Evolutionary conservation across 1,140 invertebrate species (phyloP), one percentile per base, ranked within the genome.

Genomic region (Drosophila erecta): DNA sequence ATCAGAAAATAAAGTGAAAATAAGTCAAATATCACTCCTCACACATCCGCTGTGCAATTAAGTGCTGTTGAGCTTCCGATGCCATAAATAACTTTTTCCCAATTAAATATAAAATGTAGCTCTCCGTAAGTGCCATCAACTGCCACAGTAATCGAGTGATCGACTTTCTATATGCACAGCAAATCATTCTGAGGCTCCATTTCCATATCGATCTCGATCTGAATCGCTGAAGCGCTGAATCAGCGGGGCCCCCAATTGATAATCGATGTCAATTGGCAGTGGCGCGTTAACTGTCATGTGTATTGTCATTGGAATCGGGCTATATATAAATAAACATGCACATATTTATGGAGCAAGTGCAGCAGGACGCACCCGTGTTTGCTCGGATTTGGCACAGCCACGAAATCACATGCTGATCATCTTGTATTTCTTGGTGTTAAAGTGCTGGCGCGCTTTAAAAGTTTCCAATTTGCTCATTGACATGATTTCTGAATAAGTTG

Each of bases 381-480:
- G 4, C 24, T 20, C 15, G 4, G 49, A 33, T 51, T 35, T 35
- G 49, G 49, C 49, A 51, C 17, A 17, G 17, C 17, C 49, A 35
- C 49, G 15, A 17, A 51, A 12, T 33, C 47, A 33, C 27, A 33
- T n/a, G 11, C 15, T 15, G 30, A 51, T 49, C 24, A 14, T n/a
- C 11, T 14, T 47, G 22, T 30, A 4, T 22, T 33, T n/a, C 17
- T n/a, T 20, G 1, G 7, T 37, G 50, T 11, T 30, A 27, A n/a
- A n/a, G n/a, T n/a, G 12, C 8, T 62, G 60, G 35, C 33, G 38
- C 49, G 73, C 55, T 69, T 49, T 20, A 66, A 76, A 76, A 76
- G 51, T 86, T 86, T 80, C 56, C 81, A 85, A 77, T 85, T 84
- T 67, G 58, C 76, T 72, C 77, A 77, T 85, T 85, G 81, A 85